Conservation (phyloP, 2,113 vertebrate genomes). For the Dissostichus mawsoni region DNA sequence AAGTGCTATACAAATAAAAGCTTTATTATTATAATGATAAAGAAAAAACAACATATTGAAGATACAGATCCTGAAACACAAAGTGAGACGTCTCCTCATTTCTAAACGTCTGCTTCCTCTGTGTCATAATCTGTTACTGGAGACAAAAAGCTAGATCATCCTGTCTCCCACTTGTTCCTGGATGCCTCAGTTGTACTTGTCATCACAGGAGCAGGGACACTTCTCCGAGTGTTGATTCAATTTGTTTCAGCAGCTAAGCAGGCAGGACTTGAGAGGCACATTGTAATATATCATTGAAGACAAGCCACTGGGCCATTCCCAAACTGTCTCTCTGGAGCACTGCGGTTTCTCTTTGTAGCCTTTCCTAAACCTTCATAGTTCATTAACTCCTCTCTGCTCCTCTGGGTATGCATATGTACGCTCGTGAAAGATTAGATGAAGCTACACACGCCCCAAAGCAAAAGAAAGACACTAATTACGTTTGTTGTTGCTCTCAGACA, state of each 20-base stretch:
- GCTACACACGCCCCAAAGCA: constrained; percentile 41
- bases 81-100: constrained; percentile 6
- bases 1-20: no score
- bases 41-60: no score
- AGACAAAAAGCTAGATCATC: constrained; percentile 43
- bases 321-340: constrained; percentile 23
- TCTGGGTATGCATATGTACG: constrained; percentile 44
- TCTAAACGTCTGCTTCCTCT: constrained; percentile 36
- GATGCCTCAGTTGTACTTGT: constrained; percentile 54
- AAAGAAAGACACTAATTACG: constrained; percentile 69
- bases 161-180: constrained; percentile 44
- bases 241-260: constrained; percentile 66
- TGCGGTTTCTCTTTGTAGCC: constrained; percentile 45
- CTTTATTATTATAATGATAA: no score
- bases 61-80: no score
- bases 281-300: constrained; percentile 44
- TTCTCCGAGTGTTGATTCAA: constrained; percentile 54
- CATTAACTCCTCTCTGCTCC: constrained; percentile 49
- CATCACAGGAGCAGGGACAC: constrained; percentile 51
- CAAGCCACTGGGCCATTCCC: constrained; percentile 43
- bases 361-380: constrained; percentile 50
- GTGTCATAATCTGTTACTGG: constrained; percentile 61
- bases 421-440: constrained; percentile 57
- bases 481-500: constrained; percentile 61
- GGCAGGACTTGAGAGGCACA: constrained; percentile 34